A percentile compares a stretch with the other conserved stretches of the same genome.
Evolutionary conservation across 2,888 invertebrate species (phyloP).

Genomic region (Microctonus aethiopoides): DNA sequence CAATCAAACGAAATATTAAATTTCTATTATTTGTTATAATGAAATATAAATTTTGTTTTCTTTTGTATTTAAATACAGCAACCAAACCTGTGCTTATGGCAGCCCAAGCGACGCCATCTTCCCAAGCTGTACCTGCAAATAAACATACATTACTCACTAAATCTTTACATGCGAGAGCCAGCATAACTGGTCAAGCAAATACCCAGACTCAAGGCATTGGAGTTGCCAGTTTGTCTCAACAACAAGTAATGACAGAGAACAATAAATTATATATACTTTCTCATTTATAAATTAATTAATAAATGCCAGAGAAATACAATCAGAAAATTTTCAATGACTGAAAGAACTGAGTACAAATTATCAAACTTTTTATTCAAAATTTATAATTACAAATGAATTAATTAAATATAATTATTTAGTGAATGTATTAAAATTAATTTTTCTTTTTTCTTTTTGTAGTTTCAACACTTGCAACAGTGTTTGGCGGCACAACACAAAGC

Average conservation of each 20-base stretch:
- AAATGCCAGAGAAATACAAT: no score
- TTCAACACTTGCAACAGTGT: constrained; percentile 64
- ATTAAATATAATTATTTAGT: constrained; percentile 16
- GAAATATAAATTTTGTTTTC: no score
- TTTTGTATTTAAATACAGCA: no score
- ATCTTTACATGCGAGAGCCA: constrained; percentile 61
- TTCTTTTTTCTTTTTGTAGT: constrained; percentile 44
- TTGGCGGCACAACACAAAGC: constrained; percentile 64
- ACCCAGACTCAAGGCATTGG: constrained; percentile 62
- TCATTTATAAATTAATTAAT: background rate
- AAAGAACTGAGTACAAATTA: no score
- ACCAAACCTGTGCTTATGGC: constrained; percentile 65
- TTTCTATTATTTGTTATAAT: constrained; percentile 11
- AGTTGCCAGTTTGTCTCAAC: constrained; percentile 61
- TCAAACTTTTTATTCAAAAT: no score
- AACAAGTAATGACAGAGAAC: constrained; percentile 53
- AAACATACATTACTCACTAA: constrained; percentile 65
- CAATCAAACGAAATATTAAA: no score
- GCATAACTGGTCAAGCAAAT: constrained; percentile 60
- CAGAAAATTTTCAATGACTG: no score
- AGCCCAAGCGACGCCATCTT: constrained; percentile 60
- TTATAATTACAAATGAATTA: background rate
- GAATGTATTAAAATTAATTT: no score
- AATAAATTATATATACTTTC: background rate
- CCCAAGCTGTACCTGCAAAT: constrained; percentile 62